phyloP scores from a whole-genome alignment of 2,797 vertebrate genomes.

The Tolypeutes matacus region DNA sequence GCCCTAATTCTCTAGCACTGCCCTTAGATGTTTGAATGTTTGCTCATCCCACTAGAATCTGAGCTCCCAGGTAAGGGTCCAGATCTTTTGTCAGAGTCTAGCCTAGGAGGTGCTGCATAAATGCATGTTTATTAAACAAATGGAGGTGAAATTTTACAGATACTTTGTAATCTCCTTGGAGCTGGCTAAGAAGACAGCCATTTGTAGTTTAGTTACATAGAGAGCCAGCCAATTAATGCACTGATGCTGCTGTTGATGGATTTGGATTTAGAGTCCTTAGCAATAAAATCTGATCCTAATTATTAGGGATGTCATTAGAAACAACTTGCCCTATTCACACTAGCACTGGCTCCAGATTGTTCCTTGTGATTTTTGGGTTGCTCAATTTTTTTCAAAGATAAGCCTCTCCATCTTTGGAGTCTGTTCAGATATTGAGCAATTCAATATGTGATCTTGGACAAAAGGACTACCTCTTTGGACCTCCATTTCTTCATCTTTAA shows the following conservation, averaged over 20 bases:
- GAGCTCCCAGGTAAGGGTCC: not conserved
- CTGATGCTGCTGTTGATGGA: not conserved
- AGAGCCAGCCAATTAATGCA: too few species aligned
- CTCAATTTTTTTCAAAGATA: constrained; percentile 10
- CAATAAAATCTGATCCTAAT: not conserved
- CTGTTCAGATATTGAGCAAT: not conserved
- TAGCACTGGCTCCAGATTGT: not conserved
- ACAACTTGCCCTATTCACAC: not conserved
- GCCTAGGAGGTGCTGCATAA: not conserved
- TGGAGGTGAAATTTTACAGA: not conserved
- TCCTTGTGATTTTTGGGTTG: not conserved
- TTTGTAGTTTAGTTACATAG: not conserved
- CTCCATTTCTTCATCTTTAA: constrained; percentile 3
- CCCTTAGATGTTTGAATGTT: not conserved
- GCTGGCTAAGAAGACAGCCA: not conserved
- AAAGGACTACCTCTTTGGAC: not conserved
- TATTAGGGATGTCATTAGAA: not conserved
- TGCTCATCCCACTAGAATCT: not conserved
- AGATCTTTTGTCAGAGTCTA: not conserved
- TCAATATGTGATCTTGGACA: not conserved
- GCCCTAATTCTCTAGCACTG: not conserved
- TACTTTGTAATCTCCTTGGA: not conserved
- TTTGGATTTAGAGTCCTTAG: not conserved
- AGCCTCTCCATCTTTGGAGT: not conserved
- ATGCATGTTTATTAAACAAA: not conserved